Conservation (phyloP, 2,888 invertebrate species). For the Cacoxenus indagator region DNA sequence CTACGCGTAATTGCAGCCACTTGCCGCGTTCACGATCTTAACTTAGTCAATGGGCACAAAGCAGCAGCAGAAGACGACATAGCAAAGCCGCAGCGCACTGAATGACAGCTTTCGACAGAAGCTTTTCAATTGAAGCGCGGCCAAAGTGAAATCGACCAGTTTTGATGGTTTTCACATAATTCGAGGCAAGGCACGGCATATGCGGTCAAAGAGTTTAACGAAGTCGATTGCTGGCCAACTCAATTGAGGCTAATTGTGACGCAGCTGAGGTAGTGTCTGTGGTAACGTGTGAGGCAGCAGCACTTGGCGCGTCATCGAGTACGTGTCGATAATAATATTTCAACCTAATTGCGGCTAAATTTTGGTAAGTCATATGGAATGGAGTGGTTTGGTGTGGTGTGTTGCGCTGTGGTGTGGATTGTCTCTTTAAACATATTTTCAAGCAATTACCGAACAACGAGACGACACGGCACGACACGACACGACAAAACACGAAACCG, state of each 20-base stretch:
- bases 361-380: too few relatives aligned
- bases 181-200: constrained; percentile 35
- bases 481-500: constrained; percentile 32
- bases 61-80: neutral
- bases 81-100: constrained; percentile 28
- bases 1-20: constrained; percentile 49
- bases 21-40: constrained; percentile 55
- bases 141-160: constrained; percentile 46
- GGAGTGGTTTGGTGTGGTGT: too few relatives aligned
- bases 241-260: constrained; percentile 62
- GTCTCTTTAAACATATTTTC: neutral
- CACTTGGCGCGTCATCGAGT: constrained; percentile 37
- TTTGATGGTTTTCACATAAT: neutral
- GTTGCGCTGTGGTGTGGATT: too few relatives aligned
- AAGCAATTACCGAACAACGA: neutral
- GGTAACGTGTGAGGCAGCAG: constrained; percentile 20
- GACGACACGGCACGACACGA: neutral
- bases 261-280: constrained; percentile 27
- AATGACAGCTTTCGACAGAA: constrained; percentile 63
- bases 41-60: neutral
- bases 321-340: constrained; percentile 64
- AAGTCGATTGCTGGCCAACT: constrained; percentile 10
- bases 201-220: constrained; percentile 61
- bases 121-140: constrained; percentile 49
- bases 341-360: constrained; percentile 58